phyloP scores from a whole-genome alignment of 2,797 vertebrate genomes.

The Acipenser oxyrinchus region DNA sequence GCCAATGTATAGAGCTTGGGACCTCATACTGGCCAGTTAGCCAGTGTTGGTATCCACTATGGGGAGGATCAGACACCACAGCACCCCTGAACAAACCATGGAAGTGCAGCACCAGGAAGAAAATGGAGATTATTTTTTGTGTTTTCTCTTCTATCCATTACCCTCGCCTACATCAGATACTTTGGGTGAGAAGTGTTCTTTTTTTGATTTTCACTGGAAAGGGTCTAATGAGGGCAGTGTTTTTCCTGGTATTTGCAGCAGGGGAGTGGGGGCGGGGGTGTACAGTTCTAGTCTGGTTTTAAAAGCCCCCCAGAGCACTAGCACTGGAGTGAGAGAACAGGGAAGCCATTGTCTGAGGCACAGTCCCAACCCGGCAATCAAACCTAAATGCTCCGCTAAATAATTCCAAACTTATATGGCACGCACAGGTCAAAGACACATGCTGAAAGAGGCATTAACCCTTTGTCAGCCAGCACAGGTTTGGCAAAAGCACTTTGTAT shows the following conservation, averaged over 20 bases:
- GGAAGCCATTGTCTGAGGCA: constrained; percentile 62
- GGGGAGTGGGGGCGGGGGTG: constrained; percentile 3
- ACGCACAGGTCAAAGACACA: not conserved
- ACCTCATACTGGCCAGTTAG: too few relatives aligned
- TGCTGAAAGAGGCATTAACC: constrained; percentile 15
- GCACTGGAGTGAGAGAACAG: constrained; percentile 62
- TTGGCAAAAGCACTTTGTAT: not conserved
- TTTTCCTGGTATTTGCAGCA: constrained; percentile 4
- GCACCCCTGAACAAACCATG: too few relatives aligned
- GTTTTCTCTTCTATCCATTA: too few relatives aligned
- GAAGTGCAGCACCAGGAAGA: too few relatives aligned
- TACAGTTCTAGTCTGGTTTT: constrained; percentile 34
- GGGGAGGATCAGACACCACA: too few relatives aligned
- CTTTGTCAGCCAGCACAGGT: constrained; percentile 29
- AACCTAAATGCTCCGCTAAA: constrained; percentile 61
- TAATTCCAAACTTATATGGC: constrained; percentile 54
- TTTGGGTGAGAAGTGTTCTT: too few relatives aligned
- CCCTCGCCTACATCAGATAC: too few relatives aligned
- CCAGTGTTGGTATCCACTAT: too few relatives aligned
- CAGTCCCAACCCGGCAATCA: constrained; percentile 66
- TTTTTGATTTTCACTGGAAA: not conserved
- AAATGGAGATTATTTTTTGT: too few relatives aligned
- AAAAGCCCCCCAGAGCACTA: constrained; percentile 50
- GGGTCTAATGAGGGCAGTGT: not conserved
- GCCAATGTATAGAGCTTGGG: too few relatives aligned